Evolutionary conservation across 1,140 invertebrate species (phyloP).

Genomic region (Schlechtendalia chinensis): DNA sequence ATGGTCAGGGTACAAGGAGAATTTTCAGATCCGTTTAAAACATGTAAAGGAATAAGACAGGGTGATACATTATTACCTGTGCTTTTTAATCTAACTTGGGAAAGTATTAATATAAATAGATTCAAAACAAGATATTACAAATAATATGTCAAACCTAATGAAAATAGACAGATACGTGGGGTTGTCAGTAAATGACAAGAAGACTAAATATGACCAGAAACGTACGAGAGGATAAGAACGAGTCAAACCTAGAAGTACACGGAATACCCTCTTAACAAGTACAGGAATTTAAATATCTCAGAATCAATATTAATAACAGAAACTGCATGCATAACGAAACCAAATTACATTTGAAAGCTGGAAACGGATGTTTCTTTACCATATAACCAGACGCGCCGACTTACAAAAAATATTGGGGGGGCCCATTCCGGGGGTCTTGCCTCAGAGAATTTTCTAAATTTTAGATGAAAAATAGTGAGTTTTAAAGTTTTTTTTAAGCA

Average conservation of each 20-base stretch:
- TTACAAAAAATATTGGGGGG: too few species aligned
- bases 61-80: background rate
- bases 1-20: background rate
- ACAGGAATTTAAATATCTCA: background rate
- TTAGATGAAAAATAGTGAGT: too few species aligned
- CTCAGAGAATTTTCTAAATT: too few species aligned
- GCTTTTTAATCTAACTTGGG: background rate
- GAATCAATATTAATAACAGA: background rate
- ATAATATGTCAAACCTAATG: background rate
- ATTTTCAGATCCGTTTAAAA: background rate
- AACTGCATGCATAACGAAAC: background rate
- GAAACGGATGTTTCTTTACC: background rate
- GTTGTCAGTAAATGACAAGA: background rate
- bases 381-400: too few species aligned
- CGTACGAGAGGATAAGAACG: background rate
- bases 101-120: background rate
- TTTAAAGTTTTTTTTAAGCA: too few species aligned
- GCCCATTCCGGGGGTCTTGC: too few species aligned
- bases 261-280: background rate
- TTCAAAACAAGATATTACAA: background rate
- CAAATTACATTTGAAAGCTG: background rate
- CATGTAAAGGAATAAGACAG: background rate
- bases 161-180: background rate
- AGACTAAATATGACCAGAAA: background rate
- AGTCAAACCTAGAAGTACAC: background rate